Percentiles rank a stretch among this genome's conserved stretches.
Evolutionary conservation across 1,140 invertebrate genomes (phyloP).

Genomic region (Camponotus vicinus): DNA sequence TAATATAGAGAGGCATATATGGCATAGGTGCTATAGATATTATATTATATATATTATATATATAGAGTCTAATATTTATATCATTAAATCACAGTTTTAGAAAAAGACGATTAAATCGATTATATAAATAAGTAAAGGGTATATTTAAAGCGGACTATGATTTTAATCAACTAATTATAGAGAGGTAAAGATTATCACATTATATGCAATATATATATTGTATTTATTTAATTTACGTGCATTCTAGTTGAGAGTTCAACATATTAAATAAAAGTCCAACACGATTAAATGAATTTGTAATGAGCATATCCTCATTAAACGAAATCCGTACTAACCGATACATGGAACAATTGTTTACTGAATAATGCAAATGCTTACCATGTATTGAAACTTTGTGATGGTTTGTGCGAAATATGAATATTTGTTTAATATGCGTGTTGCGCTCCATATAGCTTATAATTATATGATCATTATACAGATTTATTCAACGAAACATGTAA

Average conservation of each 20-base stretch:
- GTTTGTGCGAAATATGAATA: constrained; percentile 12
- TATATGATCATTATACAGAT: not conserved
- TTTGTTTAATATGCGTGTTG: constrained; percentile 17
- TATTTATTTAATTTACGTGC: constrained; percentile 1
- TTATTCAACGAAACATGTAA: constrained; percentile 7
- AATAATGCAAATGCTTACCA: constrained; percentile 33
- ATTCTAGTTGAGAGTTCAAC: constrained; percentile 8
- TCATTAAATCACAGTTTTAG: not conserved
- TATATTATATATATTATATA: too few relatives aligned
- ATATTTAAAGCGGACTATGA: not conserved
- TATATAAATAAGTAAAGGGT: not conserved
- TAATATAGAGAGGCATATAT: not conserved
- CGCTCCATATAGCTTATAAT: constrained; percentile 29
- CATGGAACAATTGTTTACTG: constrained; percentile 23
- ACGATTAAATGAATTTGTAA: constrained; percentile 41
- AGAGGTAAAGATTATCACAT: constrained; percentile 29
- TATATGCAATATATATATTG: not conserved
- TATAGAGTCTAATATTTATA: not conserved
- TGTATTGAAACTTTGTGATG: constrained; percentile 25
- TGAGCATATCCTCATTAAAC: constrained; percentile 18
- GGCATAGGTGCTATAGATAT: not conserved
- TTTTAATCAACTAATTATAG: constrained; percentile 42
- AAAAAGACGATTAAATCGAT: constrained; percentile 15
- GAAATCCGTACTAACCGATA: constrained; percentile 5
- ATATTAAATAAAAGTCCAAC: constrained; percentile 40